A percentile compares a stretch with the other conserved stretches of the same genome.
Conservation (phyloP, 1,140 invertebrate species). For the Drosophila orena region DNA sequence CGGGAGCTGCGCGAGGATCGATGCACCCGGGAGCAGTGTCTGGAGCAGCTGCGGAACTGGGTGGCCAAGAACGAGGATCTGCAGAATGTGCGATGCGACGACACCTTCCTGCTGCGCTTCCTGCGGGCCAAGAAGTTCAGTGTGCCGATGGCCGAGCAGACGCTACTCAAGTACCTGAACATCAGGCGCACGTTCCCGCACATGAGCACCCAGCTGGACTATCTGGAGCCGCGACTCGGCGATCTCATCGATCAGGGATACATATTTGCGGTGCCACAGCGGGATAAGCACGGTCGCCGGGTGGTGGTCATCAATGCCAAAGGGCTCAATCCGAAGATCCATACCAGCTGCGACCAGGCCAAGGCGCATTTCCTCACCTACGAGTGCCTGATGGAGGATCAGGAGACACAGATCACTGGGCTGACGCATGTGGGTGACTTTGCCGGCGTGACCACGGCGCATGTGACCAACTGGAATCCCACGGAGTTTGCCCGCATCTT, state of each 20-base stretch:
- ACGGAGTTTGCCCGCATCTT: slow-evolving; percentile 88
- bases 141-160: slow-evolving; percentile 91
- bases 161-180: slow-evolving; percentile 91
- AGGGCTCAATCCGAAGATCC: slow-evolving; percentile 89
- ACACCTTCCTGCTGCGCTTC: slow-evolving; percentile 91
- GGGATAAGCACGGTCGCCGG: slow-evolving; percentile 89
- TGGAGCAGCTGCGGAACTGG: slow-evolving; percentile 88
- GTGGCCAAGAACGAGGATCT: slow-evolving; percentile 89
- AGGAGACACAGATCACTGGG: slow-evolving; percentile 89
- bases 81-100: slow-evolving; percentile 89
- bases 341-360: slow-evolving; percentile 88
- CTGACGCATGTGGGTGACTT: slow-evolving; percentile 89
- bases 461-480: slow-evolving; percentile 89
- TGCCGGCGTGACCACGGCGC: slow-evolving; percentile 86
- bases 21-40: slow-evolving; percentile 86
- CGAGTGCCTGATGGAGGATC: slow-evolving; percentile 90
- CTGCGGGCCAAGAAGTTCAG: slow-evolving; percentile 92
- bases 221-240: slow-evolving; percentile 87
- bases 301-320: slow-evolving; percentile 89
- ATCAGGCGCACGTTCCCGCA: slow-evolving; percentile 88
- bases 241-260: slow-evolving; percentile 89
- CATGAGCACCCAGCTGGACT: slow-evolving; percentile 88
- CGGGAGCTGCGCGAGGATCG: slow-evolving; percentile 89
- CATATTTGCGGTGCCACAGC: slow-evolving; percentile 89
- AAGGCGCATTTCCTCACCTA: slow-evolving; percentile 89